A percentile compares a stretch with the other conserved stretches of the same genome.
These are phyloP conservation scores for Antheraea yamamai DNA, from an alignment of 2,888 invertebrate species.

Conservation along the genomic window DNA sequence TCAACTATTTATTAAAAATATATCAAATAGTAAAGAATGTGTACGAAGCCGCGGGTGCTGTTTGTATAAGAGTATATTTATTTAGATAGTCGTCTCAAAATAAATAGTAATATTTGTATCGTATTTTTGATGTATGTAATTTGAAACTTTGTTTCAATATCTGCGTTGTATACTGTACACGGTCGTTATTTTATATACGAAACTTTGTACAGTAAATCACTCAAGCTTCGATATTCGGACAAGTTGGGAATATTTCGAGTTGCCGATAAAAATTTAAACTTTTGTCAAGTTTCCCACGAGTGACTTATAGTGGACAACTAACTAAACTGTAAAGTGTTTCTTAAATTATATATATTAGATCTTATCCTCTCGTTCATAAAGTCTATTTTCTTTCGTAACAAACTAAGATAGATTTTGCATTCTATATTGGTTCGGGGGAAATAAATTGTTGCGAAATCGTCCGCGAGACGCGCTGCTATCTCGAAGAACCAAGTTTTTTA, in stretches of 20 bases:
- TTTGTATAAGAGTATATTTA: neutral
- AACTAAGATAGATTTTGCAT: slow-evolving; percentile 12
- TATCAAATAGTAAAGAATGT: neutral
- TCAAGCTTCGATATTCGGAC: slow-evolving; percentile 50
- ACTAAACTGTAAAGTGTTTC: neutral
- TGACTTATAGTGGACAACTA: slow-evolving; percentile 49
- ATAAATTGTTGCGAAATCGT: slow-evolving; percentile 20
- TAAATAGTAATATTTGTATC: neutral
- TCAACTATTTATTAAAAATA: too few relatives aligned
- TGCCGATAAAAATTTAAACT: slow-evolving; percentile 64
- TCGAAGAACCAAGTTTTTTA: slow-evolving; percentile 10
- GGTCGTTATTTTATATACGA: slow-evolving; percentile 15
- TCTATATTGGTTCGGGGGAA: slow-evolving; percentile 8
- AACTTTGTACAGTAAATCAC: slow-evolving; percentile 53
- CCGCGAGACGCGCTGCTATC: slow-evolving; percentile 7
- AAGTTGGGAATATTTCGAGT: slow-evolving; percentile 54
- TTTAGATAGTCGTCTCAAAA: neutral
- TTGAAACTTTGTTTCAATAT: slow-evolving; percentile 11
- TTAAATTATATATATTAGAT: neutral
- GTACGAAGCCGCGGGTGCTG: neutral
- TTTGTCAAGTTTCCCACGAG: slow-evolving; percentile 53
- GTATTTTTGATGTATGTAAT: neutral
- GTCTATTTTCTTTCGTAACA: slow-evolving; percentile 8
- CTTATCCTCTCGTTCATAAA: neutral
- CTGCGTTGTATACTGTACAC: slow-evolving; percentile 11